Base-by-base conservation (phyloP, 2,113 vertebrate species). In the Gymnogyps californianus region DNA sequence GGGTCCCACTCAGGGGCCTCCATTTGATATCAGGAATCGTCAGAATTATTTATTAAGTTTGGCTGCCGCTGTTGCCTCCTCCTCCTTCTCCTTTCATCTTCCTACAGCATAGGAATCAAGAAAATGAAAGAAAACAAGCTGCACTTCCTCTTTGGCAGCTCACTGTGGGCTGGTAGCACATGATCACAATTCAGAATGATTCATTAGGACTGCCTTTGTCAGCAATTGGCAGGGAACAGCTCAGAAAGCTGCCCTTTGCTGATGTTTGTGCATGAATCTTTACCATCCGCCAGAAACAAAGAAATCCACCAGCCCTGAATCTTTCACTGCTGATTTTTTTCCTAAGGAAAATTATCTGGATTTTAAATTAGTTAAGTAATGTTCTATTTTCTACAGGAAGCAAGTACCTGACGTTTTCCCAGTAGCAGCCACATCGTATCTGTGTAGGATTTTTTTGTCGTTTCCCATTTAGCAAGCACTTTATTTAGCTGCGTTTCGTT, bases 81-180 rank as follows among this genome's bases (percentile, higher is more conserved):
- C 94, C 83, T 96, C 93, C 93, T 90, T 89, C 97, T 93, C 91
- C 74, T 95, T 90, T 97, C 98, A 96, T 97, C 96, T 96, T 97
- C 96, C 96, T 94, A 92, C 87, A 97, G 95, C 96, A 95, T 93
- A 81, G 96, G 95, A 97, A 97, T 97, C 96, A 87, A 67, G 97
- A 94, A 94, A 93, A 97, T 87, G 97, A 97, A 97, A 96, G 98
- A 98, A 98, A 98, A 98, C 98, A 98, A 98, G 97, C 98, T 97
- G 98, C 98, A 98, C 98, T 99, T 98, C 99, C 98, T 98, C 98
- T 98, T 92, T 95, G 96, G 98, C 98, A 97, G 97, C 97, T 97
- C 97, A 89, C 93, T 96, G 98, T 97, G 90, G 92, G 97, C 96
- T 97, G 93, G 97, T 87, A 97, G 89, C 96, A 98, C 98, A 99